Conservation (phyloP, 2,113 vertebrate species). For the Silurus glanis region DNA sequence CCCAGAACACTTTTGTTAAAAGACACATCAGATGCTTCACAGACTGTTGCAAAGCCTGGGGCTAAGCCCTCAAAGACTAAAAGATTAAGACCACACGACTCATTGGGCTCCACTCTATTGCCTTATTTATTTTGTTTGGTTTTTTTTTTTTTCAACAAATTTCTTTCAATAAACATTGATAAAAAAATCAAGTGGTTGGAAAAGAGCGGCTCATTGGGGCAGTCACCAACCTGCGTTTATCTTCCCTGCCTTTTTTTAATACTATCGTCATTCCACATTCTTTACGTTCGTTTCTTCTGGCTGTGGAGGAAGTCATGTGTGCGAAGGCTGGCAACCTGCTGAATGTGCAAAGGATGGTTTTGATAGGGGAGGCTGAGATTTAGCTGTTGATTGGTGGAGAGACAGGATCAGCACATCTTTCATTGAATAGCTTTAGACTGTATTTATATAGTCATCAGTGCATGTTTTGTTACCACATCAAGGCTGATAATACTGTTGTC, state of each 20-base stretch:
- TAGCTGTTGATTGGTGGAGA: not conserved
- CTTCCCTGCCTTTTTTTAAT: conserved; percentile 23
- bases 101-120: conserved; percentile 44
- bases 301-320: not conserved
- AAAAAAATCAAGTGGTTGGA: conserved; percentile 14
- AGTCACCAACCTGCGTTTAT: not conserved
- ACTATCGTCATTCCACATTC: conserved; percentile 24
- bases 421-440: not conserved
- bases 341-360: not conserved
- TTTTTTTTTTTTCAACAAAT: not conserved
- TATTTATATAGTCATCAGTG: not conserved
- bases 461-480: not conserved
- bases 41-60: not conserved
- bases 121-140: not conserved
- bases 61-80: conserved; percentile 8
- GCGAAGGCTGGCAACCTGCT: not conserved
- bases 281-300: conserved; percentile 6
- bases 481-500: not conserved
- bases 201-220: conserved; percentile 5
- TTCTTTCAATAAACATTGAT: conserved; percentile 41
- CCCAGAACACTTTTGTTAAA: not conserved
- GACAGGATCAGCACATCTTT: conserved; percentile 1
- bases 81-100: not conserved
- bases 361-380: not conserved
- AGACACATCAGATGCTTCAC: not conserved